Evolutionary conservation across 2,888 invertebrate genomes (phyloP).

Genomic region (Petrolisthes manimaculis): DNA sequence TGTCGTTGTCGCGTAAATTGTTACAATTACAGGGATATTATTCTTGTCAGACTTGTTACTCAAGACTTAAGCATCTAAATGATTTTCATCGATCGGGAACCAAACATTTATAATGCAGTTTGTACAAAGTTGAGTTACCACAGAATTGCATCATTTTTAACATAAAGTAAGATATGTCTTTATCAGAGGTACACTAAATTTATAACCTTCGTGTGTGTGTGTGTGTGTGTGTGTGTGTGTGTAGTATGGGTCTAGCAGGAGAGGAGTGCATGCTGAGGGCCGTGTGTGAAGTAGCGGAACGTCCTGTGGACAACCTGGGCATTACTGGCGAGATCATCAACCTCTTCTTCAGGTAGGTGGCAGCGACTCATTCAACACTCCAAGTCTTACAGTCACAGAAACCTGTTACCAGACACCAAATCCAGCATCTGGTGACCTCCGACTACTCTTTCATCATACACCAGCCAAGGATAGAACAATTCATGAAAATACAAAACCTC

Average conservation of each 20-base stretch:
- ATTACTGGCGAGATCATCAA: slow-evolving; percentile 57
- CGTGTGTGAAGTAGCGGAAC: slow-evolving; percentile 56
- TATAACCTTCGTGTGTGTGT: neutral
- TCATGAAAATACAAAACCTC: neutral
- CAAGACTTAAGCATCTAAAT: too few species aligned
- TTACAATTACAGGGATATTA: too few species aligned
- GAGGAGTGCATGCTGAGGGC: slow-evolving; percentile 49
- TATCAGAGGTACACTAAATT: too few species aligned
- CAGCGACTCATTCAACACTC: neutral
- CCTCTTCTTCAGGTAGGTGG: slow-evolving; percentile 55
- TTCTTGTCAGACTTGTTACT: too few species aligned
- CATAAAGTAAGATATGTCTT: too few species aligned
- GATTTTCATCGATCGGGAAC: too few species aligned
- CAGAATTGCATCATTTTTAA: too few species aligned
- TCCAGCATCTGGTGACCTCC: neutral
- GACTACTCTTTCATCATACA: too few species aligned
- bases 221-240: neutral
- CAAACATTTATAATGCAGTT: neutral
- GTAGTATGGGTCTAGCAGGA: slow-evolving; percentile 49
- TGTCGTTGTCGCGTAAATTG: too few species aligned
- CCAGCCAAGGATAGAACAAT: neutral
- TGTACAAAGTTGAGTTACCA: too few species aligned
- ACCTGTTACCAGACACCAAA: neutral
- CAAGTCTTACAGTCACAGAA: neutral
- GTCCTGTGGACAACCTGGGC: slow-evolving; percentile 51